Base-by-base conservation (phyloP, 2,113 vertebrate species). In the Pterocles orientalis region DNA sequence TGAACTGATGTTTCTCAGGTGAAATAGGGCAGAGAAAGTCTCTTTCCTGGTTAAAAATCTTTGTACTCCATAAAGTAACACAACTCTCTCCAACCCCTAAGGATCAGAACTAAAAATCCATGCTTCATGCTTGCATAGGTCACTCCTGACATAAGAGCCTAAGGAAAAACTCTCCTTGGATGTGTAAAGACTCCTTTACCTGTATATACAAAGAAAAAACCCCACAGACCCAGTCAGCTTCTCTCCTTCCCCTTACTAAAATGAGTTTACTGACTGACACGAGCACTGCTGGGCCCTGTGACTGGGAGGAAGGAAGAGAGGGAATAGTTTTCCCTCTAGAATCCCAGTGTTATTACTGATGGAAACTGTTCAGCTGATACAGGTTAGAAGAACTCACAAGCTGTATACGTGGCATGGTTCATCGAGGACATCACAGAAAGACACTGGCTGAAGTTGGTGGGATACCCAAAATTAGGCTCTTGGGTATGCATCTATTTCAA, bases 371-470 rank as follows among this genome's bases (percentile, higher is more conserved):
- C 18, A 7, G 26, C 54, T 80, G 39, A 58, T 19, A 25, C 21
- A 11, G 4, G 20, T 76, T 36, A 25, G 33, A 68, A 65, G 48
- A 60, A 15, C 36, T 61, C 90, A 41, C 24, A 68, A 54, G 48
- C 19, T 43, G 9, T 23, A 3, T 26, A 48, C 0, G 0, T 70
- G 65, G 14, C 34, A 62, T 17, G 16, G 20, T 39, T 51, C 25
- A 9, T 20, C 10, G 10, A 83, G 50, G 56, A 43, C 50, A 65
- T 28, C 24, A 70, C 26, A 89, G 36, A 90, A 88, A 61, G 15
- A 64, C 0, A 7, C 41, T 4, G 41, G 41, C 41, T 6, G 47
- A 60, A 11, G 24, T 28, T 70, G 18, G 50, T 71, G 53, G 48
- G 12, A 29, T 7, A 61, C 11, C 6, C 5, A 26, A 53, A 9